Percentiles rank a stretch among this genome's conserved stretches.
These are phyloP conservation scores for Microctenopoma stevenorrisi DNA, from an alignment of 2,797 vertebrate genomes.

Conservation along the genomic window DNA sequence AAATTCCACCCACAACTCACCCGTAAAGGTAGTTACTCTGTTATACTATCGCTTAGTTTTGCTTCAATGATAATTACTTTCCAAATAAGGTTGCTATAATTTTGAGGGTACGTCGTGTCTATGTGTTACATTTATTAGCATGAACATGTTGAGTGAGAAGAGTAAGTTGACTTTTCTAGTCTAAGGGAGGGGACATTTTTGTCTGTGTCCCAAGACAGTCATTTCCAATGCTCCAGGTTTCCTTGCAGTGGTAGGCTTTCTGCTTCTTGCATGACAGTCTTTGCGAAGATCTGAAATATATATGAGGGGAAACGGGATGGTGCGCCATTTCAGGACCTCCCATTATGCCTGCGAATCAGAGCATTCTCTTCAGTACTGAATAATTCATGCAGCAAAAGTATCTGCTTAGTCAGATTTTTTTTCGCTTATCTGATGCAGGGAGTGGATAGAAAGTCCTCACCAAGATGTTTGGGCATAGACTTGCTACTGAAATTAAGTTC, in stretches of 20 bases:
- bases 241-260: slow-evolving; percentile 25
- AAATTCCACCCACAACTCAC: not conserved
- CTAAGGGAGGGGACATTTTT: not conserved
- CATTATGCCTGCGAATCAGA: slow-evolving; percentile 76
- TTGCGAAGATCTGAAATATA: slow-evolving; percentile 73
- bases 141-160: slow-evolving; percentile 19
- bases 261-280: slow-evolving; percentile 65
- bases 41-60: not conserved
- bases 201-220: slow-evolving; percentile 17
- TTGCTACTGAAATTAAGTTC: slow-evolving; percentile 35
- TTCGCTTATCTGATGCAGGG: slow-evolving; percentile 36
- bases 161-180: slow-evolving; percentile 13
- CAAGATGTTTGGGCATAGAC: slow-evolving; percentile 26
- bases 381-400: slow-evolving; percentile 76
- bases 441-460: slow-evolving; percentile 48
- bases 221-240: slow-evolving; percentile 17
- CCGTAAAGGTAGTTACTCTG: slow-evolving; percentile 4
- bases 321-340: slow-evolving; percentile 74
- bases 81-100: not conserved
- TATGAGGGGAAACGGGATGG: slow-evolving; percentile 59
- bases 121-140: slow-evolving; percentile 7
- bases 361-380: slow-evolving; percentile 71
- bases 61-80: slow-evolving; percentile 3
- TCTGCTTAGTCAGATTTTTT: slow-evolving; percentile 75
- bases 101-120: not conserved